Conservation (phyloP, 2,113 vertebrate species). For the Strigops habroptila region DNA sequence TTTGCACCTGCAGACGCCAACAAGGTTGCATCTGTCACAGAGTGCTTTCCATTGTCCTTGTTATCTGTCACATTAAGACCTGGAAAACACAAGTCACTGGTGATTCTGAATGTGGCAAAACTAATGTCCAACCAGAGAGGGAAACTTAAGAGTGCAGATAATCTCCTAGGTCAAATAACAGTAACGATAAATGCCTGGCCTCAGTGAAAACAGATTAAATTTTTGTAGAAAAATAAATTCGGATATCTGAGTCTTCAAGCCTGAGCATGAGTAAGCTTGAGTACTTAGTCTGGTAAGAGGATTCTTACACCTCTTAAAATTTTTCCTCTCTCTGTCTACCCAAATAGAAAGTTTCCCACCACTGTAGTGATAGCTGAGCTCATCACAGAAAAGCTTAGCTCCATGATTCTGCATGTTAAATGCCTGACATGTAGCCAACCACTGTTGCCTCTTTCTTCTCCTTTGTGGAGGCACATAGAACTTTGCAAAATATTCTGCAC, state of each 20-base stretch:
- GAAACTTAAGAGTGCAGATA: background rate
- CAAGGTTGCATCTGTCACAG: slow-evolving; percentile 31
- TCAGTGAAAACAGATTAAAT: background rate
- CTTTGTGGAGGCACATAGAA: background rate
- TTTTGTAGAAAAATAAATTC: background rate
- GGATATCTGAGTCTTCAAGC: background rate
- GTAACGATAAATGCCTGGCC: background rate
- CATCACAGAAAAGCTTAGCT: background rate
- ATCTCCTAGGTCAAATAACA: background rate
- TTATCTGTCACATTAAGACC: slow-evolving; percentile 19
- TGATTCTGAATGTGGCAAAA: background rate
- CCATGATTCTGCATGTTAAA: background rate
- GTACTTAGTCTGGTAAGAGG: background rate
- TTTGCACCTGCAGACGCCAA: slow-evolving; percentile 8
- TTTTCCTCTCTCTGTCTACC: background rate
- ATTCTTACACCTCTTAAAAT: background rate
- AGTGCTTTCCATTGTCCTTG: background rate
- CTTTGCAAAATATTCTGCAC: background rate
- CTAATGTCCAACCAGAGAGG: background rate
- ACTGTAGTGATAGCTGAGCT: background rate
- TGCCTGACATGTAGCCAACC: background rate
- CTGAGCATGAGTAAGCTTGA: background rate
- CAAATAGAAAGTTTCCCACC: background rate
- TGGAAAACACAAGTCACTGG: background rate
- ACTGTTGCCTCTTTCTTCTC: background rate